A percentile compares a stretch with the other conserved stretches of the same genome.
phyloP scores from a whole-genome alignment of 2,797 vertebrate species.

The Acropternis orthonyx region DNA sequence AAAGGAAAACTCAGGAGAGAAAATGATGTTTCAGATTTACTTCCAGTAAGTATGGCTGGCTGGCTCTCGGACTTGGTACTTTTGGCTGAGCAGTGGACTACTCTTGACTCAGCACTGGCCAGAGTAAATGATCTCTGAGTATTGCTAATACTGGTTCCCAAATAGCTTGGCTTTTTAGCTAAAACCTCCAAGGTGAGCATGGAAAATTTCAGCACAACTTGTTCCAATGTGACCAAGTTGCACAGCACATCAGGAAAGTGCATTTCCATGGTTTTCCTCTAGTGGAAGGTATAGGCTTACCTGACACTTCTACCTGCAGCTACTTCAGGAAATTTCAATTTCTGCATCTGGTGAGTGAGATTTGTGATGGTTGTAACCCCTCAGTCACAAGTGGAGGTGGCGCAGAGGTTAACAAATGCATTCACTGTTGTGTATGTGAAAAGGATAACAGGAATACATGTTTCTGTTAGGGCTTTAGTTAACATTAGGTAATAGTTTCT shows the following conservation, averaged over 20 bases:
- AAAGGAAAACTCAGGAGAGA: constrained; percentile 70
- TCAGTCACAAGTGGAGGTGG: neutral
- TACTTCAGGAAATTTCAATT: neutral
- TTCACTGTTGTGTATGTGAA: neutral
- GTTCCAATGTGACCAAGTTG: neutral
- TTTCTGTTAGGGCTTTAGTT: neutral
- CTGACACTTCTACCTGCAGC: neutral
- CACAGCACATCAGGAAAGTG: neutral
- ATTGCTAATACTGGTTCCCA: neutral
- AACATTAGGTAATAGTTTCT: neutral
- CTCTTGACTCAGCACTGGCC: neutral
- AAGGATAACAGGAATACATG: neutral
- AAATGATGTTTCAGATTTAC: constrained; percentile 86
- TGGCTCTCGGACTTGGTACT: neutral
- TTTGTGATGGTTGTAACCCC: neutral
- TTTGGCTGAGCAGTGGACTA: neutral
- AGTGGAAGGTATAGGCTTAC: neutral
- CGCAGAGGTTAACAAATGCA: neutral
- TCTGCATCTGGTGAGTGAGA: neutral
- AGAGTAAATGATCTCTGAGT: neutral
- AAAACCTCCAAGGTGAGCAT: neutral
- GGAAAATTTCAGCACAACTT: neutral
- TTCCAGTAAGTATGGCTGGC: constrained; percentile 84
- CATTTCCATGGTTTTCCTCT: neutral
- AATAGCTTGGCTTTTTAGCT: neutral